phyloP scores from a whole-genome alignment of 2,888 invertebrate genomes.

The Unio pictorum region DNA sequence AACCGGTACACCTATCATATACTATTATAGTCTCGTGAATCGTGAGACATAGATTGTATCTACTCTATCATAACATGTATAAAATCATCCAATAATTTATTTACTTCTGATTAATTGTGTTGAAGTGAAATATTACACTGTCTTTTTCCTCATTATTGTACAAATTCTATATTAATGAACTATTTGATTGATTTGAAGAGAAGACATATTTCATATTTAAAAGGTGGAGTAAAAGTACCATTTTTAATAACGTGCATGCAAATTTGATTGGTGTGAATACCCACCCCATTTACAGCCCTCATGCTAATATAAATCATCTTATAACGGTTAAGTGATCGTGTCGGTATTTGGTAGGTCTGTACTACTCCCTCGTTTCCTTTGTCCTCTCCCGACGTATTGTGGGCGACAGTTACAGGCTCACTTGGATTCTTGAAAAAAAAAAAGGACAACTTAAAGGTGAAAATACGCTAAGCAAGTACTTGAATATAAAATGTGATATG shows the following conservation, averaged over 20 bases:
- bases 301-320: constrained; percentile 23
- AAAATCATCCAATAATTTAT: no score
- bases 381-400: constrained; percentile 10
- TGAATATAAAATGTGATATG: no score
- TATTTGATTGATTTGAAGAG: no score
- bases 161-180: no score
- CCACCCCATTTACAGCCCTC: constrained; percentile 31
- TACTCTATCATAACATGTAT: no score
- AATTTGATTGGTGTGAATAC: not conserved
- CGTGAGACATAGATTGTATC: no score
- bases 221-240: not conserved
- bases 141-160: no score
- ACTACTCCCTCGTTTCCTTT: constrained; percentile 21
- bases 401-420: constrained; percentile 9
- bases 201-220: no score
- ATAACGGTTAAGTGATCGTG: constrained; percentile 10
- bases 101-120: no score
- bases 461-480: not conserved
- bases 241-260: not conserved
- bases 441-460: not conserved
- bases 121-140: no score
- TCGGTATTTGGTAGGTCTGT: constrained; percentile 14
- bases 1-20: no score
- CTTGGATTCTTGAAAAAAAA: constrained; percentile 9
- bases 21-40: no score